Conservation (phyloP, 2,113 vertebrate genomes). For the Madoqua kirkii region DNA sequence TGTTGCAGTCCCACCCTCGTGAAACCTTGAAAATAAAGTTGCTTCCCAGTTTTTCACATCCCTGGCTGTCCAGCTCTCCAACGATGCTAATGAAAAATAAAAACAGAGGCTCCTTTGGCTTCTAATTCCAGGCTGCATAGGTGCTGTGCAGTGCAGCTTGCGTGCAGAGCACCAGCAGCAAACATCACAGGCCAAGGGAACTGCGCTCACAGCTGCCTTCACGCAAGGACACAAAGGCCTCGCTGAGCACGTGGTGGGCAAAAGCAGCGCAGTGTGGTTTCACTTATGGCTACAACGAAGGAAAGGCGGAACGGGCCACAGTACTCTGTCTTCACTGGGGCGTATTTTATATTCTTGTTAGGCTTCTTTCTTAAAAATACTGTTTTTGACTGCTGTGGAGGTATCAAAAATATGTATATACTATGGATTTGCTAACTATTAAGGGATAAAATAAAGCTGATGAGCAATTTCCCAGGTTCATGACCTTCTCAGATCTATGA, state of each 20-base stretch:
- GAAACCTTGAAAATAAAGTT: slow-evolving; percentile 42
- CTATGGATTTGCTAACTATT: neutral
- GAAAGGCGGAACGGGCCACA: neutral
- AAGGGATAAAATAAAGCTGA: neutral
- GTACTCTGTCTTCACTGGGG: neutral
- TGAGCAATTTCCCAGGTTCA: neutral
- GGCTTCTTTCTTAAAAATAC: neutral
- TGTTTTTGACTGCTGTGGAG: neutral
- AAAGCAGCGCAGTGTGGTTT: neutral
- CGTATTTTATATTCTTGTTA: neutral
- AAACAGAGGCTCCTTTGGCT: neutral
- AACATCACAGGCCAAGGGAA: neutral
- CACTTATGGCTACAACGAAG: neutral
- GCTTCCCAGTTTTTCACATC: slow-evolving; percentile 27
- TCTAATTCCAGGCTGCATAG: neutral
- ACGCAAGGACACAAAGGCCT: neutral
- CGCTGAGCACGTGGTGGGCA: rapidly evolving
- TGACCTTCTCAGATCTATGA: neutral
- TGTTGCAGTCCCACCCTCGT: slow-evolving; percentile 34
- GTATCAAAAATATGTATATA: neutral
- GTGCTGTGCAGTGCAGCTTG: neutral
- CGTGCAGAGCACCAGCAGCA: neutral
- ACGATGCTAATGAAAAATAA: neutral
- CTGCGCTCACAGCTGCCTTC: neutral
- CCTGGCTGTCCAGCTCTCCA: neutral